Percentiles rank a stretch among this genome's conserved stretches.
Conservation (phyloP, 2,888 invertebrate genomes). For the Drosophila macrothrix region DNA sequence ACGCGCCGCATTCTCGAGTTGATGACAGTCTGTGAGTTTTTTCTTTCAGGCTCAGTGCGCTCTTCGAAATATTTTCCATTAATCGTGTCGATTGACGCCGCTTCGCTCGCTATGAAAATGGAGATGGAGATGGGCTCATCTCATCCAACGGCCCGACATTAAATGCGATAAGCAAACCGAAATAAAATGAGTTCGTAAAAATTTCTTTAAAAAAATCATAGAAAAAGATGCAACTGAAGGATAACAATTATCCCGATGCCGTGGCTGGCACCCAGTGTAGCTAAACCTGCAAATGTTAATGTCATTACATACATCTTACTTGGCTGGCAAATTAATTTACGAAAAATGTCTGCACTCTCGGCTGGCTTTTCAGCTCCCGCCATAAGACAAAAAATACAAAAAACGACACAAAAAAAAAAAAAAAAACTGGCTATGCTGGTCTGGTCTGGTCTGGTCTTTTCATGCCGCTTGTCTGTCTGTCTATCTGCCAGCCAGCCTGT, state of each 20-base stretch:
- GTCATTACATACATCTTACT: slow-evolving; percentile 27
- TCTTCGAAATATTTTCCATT: slow-evolving; percentile 53
- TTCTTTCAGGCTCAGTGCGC: slow-evolving; percentile 13
- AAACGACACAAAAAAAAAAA: slow-evolving; percentile 53
- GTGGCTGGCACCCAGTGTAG: slow-evolving; percentile 3
- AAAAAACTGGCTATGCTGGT: slow-evolving; percentile 81
- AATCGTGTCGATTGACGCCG: slow-evolving; percentile 45
- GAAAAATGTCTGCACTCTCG: slow-evolving; percentile 17
- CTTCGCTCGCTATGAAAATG: slow-evolving; percentile 33
- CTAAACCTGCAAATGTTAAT: slow-evolving; percentile 33
- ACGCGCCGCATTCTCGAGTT: slow-evolving; percentile 39
- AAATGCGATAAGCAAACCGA: slow-evolving; percentile 14
- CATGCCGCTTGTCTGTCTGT: slow-evolving; percentile 70
- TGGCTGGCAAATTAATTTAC: slow-evolving; percentile 20
- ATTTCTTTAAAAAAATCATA: neutral
- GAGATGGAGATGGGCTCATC: slow-evolving; percentile 7
- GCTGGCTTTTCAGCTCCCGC: slow-evolving; percentile 25
- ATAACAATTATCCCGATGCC: neutral
- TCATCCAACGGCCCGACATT: slow-evolving; percentile 2
- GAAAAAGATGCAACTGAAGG: slow-evolving; percentile 17
- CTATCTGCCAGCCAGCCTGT: slow-evolving; percentile 49
- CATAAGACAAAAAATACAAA: slow-evolving; percentile 34
- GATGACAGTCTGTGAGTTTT: slow-evolving; percentile 26
- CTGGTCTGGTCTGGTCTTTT: slow-evolving; percentile 73
- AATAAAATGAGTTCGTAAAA: slow-evolving; percentile 17